phyloP scores from a whole-genome alignment of 2,888 invertebrate species.

The Rhagophthalmus giganteus region DNA sequence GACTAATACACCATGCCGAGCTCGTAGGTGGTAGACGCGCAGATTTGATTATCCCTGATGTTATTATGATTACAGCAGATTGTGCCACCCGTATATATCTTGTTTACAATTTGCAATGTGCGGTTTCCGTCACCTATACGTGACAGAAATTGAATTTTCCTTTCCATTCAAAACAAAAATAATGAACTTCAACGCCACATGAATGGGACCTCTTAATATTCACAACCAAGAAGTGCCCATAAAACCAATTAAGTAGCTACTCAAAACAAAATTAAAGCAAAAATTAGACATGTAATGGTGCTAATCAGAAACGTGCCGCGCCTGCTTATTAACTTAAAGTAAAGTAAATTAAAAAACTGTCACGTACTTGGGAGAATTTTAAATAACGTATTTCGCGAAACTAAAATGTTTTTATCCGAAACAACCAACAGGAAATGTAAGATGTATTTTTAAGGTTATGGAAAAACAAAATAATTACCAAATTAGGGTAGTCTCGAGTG shows the following conservation, averaged over 20 bases:
- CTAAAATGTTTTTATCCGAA: too few relatives aligned
- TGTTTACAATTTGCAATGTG: conserved; percentile 32
- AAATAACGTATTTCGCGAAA: conserved; percentile 6
- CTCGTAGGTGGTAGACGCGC: conserved; percentile 33
- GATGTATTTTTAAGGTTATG: too few relatives aligned
- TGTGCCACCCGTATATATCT: conserved; percentile 31
- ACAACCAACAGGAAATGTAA: too few relatives aligned
- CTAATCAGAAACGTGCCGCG: conserved; percentile 24
- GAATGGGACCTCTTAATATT: conserved; percentile 21
- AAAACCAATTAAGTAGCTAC: conserved; percentile 25
- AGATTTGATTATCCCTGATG: conserved; percentile 37
- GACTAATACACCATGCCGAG: conserved; percentile 32
- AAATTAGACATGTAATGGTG: conserved; percentile 22
- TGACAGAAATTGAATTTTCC: conserved; percentile 27
- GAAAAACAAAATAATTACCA: too few relatives aligned
- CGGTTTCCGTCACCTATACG: conserved; percentile 30
- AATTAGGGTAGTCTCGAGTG: too few relatives aligned
- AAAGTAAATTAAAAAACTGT: conserved; percentile 19
- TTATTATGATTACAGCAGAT: conserved; percentile 35
- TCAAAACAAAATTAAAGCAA: conserved; percentile 21
- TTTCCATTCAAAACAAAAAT: conserved; percentile 13
- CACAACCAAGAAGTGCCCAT: conserved; percentile 11
- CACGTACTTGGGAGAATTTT: conserved; percentile 14
- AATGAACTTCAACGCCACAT: conserved; percentile 1
- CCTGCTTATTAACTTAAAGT: conserved; percentile 13